Evolutionary conservation across 2,113 vertebrate species (phyloP), one percentile per base, ranked within the genome.

Genomic region (Lampris megalopsis): DNA sequence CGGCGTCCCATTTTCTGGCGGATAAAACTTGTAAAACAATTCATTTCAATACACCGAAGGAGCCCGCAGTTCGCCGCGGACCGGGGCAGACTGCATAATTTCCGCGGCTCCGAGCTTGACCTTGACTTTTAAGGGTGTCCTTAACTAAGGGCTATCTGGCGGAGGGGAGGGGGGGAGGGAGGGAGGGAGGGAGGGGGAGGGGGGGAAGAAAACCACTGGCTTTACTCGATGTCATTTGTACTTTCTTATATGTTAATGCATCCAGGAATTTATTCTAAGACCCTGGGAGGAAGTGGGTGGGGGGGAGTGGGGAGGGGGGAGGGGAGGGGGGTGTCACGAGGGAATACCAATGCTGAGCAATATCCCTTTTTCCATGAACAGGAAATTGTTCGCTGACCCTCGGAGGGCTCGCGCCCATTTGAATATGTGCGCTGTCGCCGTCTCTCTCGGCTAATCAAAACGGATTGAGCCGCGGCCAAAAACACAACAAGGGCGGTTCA

Each of bases 241-340:
- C 83, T 84, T 86, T 88, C 80, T 89, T 89, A 87, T 88, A 90
- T 91, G 86, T 90, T 88, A 89, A 91, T 91, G 68, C 61, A 74
- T 79, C 70, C 48, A 73, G 73, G 77, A 90, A 91, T 90, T 82
- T 89, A 91, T 90, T 90, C 80, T 67, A 73, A 89, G 65, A 81
- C 79, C 68, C 76, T 81, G 5, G 45, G 62, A 70, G 79, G 72
- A 67, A 52, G 49, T 47, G 35, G 8, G n/a, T 49, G 56, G 45
- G 45, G n/a, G n/a, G n/a, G n/a, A n/a, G n/a, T n/a, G n/a, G n/a
- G n/a, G n/a, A n/a, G n/a, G n/a, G n/a, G n/a, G n/a, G n/a, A n/a
- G n/a, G n/a, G n/a, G 48, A 9, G 58, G 41, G 49, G 43, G 70
- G 41, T 3, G 49, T 80, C 86, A 78, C 79, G 1, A 59, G 88